Evolutionary conservation across 2,113 vertebrate species (phyloP).

Genomic region (Platanista minor): DNA sequence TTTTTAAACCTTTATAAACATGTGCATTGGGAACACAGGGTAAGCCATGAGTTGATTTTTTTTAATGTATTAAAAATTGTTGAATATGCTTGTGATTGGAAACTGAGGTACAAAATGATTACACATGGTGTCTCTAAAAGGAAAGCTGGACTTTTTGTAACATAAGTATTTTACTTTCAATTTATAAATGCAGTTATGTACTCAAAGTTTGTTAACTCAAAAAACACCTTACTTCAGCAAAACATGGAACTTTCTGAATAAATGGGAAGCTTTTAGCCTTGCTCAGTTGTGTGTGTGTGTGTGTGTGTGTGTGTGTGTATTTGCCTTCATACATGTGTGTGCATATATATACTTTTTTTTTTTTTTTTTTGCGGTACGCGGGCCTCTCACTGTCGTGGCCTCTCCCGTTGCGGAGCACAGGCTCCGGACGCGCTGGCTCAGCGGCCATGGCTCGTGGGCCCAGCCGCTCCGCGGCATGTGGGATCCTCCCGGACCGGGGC

Average conservation of each 20-base stretch:
- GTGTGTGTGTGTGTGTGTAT: neutral
- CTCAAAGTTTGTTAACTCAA: neutral
- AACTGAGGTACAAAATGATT: neutral
- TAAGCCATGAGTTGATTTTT: neutral
- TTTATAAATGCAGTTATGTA: neutral
- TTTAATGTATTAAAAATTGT: neutral
- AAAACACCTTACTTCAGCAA: neutral
- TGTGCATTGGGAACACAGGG: neutral
- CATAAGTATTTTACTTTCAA: neutral
- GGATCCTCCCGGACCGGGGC: no score
- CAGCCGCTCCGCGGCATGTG: no score
- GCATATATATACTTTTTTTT: neutral
- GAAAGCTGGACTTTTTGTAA: neutral
- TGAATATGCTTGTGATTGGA: neutral
- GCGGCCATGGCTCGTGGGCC: no score
- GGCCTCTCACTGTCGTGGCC: no score
- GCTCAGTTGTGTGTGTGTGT: neutral
- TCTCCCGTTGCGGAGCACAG: no score
- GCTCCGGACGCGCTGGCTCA: no score
- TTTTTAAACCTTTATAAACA: neutral
- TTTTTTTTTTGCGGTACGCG: no score
- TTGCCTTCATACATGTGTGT: rapidly evolving
- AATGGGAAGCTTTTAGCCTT: neutral
- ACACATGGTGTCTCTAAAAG: neutral
- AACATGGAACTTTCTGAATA: neutral